A percentile compares a stretch with the other conserved stretches of the same genome.
Evolutionary conservation across 2,797 vertebrate species (phyloP).

Genomic region (Lacerta viridis): DNA sequence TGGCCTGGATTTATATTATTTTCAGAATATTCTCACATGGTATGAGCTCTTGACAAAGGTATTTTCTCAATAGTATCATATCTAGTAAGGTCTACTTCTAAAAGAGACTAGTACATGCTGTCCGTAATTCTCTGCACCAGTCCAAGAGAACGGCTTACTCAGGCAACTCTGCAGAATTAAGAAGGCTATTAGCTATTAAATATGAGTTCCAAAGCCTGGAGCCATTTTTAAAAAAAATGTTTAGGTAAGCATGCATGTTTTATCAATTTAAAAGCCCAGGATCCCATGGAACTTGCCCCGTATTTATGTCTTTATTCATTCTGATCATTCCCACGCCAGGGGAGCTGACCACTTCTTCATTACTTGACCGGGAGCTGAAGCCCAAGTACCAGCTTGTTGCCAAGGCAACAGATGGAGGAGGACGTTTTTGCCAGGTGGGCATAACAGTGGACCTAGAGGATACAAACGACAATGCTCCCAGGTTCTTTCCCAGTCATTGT

Average conservation of each 20-base stretch:
- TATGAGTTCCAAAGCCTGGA: neutral
- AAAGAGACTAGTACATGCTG: neutral
- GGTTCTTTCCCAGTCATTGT: constrained; percentile 91
- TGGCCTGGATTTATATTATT: neutral
- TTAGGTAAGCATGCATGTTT: constrained; percentile 9
- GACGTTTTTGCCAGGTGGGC: constrained; percentile 93
- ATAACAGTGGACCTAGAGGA: constrained; percentile 88
- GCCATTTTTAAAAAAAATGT: neutral
- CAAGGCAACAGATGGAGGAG: constrained; percentile 94
- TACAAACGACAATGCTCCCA: constrained; percentile 92
- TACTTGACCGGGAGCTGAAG: constrained; percentile 90
- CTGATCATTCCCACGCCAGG: constrained; percentile 78
- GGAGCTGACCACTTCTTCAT: constrained; percentile 88
- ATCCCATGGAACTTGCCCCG: neutral
- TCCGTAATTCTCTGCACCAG: neutral
- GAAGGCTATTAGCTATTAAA: neutral
- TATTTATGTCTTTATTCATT: constrained; percentile 49
- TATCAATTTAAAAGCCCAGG: neutral
- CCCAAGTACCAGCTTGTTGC: constrained; percentile 86
- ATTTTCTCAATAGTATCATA: neutral
- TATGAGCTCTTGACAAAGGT: neutral
- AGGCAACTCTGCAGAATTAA: neutral
- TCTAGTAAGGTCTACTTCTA: neutral
- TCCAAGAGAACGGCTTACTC: neutral
- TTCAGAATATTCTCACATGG: neutral